phyloP scores from a whole-genome alignment of 92 coral and sea anemone species.

The Palythoa caribaeorum region DNA sequence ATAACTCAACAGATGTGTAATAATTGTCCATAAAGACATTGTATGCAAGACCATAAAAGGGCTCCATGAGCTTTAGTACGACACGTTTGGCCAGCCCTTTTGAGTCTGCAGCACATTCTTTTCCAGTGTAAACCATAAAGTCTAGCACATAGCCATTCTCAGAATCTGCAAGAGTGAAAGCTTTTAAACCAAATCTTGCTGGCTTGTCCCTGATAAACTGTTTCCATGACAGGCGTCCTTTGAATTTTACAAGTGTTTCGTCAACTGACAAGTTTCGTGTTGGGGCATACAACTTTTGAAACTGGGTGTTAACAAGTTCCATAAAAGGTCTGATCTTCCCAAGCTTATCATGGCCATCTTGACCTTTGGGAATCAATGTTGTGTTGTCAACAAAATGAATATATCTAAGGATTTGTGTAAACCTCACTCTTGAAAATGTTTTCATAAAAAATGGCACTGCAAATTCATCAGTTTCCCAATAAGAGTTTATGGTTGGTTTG shows the following conservation, averaged over 20 bases:
- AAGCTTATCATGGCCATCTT: background rate
- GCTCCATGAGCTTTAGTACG: background rate
- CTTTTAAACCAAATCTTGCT: background rate
- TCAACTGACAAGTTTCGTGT: background rate
- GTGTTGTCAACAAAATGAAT: too few relatives aligned
- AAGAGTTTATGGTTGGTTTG: too few relatives aligned
- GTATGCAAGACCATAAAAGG: background rate
- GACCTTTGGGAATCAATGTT: too few relatives aligned
- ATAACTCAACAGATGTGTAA: background rate
- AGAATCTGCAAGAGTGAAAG: conserved; percentile 13
- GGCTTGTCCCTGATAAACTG: background rate
- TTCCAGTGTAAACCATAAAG: background rate
- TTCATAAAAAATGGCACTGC: too few relatives aligned
- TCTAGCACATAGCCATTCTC: conserved; percentile 17
- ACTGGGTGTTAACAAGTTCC: background rate
- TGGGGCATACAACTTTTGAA: background rate
- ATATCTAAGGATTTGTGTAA: too few relatives aligned
- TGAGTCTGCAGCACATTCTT: background rate
- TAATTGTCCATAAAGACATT: background rate
- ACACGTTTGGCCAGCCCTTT: background rate
- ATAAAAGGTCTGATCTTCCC: background rate
- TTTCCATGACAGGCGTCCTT: background rate
- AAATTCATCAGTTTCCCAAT: too few relatives aligned
- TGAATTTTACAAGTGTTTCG: too few relatives aligned
- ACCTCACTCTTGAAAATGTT: too few relatives aligned